Evolutionary conservation across 2,888 invertebrate species (phyloP), one percentile per base, ranked within the genome.

Genomic region (Myathropa florea): DNA sequence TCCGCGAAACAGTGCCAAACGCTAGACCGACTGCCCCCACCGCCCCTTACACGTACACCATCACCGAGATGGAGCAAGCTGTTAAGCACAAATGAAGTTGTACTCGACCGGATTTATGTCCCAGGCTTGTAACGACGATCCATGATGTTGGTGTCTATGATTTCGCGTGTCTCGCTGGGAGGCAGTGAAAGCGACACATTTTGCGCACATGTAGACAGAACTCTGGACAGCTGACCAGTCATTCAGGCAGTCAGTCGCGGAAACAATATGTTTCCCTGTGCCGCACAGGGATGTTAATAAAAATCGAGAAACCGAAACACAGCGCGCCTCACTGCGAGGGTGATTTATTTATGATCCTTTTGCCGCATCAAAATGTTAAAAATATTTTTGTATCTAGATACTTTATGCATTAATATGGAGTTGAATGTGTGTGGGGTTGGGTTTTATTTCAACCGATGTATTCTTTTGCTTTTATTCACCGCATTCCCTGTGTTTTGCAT

Each of bases 261-360:
- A 33, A 12, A 10, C 2, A 33, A 33, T 33, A 10, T 33, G 30
- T 10, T 33, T n/a, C 0, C 46, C 6, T 7, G 2, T 7, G n/a
- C 46, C 18, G 46, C 46, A 18, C 18, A n/a, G 46, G 18, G 46
- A 46, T 46, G 46, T 46, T 46, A n/a, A 46, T 46, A 46, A 46
- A 46, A 46, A 46, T 46, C 18, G 18, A 46, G 6, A 18, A 18
- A 46, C 4, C 46, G 6, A 46, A 46, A 46, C 33, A 33, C 12
- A 33, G 33, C 7, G 18, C 18, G 18, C 46, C 18, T 4, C n/a
- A 2, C 18, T 46, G 18, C 46, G 18, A 46, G 7, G n/a, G 18
- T 75, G 83, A 36, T 83, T 83, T 83, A 83, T 83, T 83, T 79
- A 83, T 83, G 64, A 68, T 73, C 60, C 24, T 18, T 71, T 75